A percentile compares a stretch with the other conserved stretches of the same genome.
Evolutionary conservation across 2,888 invertebrate species (phyloP).

Genomic region (Perizoma flavofasciatum): DNA sequence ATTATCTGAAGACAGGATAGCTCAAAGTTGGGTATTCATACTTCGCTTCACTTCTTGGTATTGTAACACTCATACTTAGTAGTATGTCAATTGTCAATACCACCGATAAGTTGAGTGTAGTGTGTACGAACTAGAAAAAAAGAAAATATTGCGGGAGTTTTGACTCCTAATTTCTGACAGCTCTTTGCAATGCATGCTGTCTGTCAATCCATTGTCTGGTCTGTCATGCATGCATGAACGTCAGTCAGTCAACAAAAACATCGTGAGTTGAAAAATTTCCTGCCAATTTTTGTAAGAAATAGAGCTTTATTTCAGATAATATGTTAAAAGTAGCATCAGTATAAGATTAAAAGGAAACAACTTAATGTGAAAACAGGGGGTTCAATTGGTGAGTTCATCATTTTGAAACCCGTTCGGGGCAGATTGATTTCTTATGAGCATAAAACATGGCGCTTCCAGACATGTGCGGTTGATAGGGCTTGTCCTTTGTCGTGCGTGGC

Average conservation of each 20-base stretch:
- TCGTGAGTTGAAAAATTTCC: constrained; percentile 54
- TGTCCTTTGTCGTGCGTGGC: constrained; percentile 63
- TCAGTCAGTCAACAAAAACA: constrained; percentile 80
- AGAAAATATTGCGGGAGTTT: constrained; percentile 79
- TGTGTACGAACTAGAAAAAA: no score
- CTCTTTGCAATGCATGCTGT: no score
- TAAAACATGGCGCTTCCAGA: constrained; percentile 76
- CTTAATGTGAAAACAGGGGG: constrained; percentile 41
- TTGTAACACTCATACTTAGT: no score
- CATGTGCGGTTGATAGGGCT: constrained; percentile 77
- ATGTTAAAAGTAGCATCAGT: constrained; percentile 4
- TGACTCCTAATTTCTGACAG: no score
- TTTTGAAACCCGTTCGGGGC: constrained; percentile 47
- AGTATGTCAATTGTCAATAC: no score
- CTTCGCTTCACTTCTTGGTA: no score
- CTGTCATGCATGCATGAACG: constrained; percentile 36
- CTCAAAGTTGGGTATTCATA: no score
- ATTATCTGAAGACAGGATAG: no score
- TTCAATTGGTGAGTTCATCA: constrained; percentile 66
- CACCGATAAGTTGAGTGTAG: no score
- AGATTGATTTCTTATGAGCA: constrained; percentile 53
- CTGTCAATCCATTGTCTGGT: no score
- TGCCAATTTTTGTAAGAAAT: constrained; percentile 5
- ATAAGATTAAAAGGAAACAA: constrained; percentile 14
- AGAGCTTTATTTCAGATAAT: background rate